phyloP scores from a whole-genome alignment of 2,888 invertebrate genomes.

The Seira ritae region DNA sequence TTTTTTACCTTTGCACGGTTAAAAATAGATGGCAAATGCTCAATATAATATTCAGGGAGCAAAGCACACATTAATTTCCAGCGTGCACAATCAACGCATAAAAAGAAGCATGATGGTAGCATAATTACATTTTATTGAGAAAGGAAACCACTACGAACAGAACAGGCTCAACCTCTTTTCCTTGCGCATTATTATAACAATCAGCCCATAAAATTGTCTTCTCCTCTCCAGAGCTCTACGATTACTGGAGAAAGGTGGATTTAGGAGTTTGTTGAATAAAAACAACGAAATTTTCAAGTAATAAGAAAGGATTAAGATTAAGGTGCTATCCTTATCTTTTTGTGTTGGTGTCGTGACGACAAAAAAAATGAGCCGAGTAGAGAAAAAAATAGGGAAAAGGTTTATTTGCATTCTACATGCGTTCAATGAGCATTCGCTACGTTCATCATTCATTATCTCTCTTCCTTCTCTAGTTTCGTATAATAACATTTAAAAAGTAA shows the following conservation, averaged over 20 bases:
- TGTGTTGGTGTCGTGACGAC: conserved; percentile 32
- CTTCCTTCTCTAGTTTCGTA: conserved; percentile 30
- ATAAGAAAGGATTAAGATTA: conserved; percentile 64
- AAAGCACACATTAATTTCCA: conserved; percentile 61
- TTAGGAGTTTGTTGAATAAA: conserved; percentile 31
- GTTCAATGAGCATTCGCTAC: conserved; percentile 72
- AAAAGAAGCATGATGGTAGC: conserved; percentile 11
- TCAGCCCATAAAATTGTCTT: conserved; percentile 18
- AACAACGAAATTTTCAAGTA: conserved; percentile 56
- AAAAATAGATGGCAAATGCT: conserved; percentile 31
- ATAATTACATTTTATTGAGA: conserved; percentile 5
- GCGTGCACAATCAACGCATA: conserved; percentile 24
- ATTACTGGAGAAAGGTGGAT: conserved; percentile 25
- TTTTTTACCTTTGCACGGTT: background rate
- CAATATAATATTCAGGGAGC: conserved; percentile 62
- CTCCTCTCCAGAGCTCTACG: background rate
- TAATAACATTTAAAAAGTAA: background rate
- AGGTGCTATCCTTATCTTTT: conserved; percentile 56
- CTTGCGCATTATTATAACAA: conserved; percentile 42
- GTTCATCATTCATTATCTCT: conserved; percentile 71
- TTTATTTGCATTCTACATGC: conserved; percentile 72
- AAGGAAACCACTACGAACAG: conserved; percentile 4
- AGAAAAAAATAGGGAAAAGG: conserved; percentile 41
- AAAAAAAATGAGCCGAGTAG: conserved; percentile 19
- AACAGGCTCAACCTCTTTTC: conserved; percentile 26